Percentiles rank a stretch among this genome's conserved stretches.
Evolutionary conservation across 1,140 invertebrate genomes (phyloP).

Genomic region (Drosophila neocordata): DNA sequence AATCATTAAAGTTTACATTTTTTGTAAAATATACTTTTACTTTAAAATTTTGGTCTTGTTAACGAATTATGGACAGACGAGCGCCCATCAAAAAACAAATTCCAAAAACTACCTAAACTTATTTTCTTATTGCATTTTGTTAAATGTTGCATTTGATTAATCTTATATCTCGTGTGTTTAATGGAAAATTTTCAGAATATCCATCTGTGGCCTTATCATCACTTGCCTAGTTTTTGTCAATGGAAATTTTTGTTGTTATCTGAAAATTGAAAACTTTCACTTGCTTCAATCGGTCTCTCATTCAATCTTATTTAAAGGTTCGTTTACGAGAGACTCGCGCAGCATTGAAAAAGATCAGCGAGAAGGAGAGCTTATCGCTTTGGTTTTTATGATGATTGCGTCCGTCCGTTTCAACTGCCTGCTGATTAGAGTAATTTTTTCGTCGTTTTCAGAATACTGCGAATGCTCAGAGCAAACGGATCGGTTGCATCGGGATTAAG

Average conservation of each 20-base stretch:
- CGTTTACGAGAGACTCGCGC: not conserved
- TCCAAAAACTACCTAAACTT: no score
- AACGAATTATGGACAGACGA: no score
- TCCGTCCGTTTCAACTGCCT: conserved; percentile 13
- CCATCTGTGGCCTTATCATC: conserved; percentile 18
- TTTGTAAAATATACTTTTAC: no score
- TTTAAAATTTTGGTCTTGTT: no score
- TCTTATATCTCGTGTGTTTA: not conserved
- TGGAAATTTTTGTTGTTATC: conserved; percentile 59
- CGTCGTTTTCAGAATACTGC: conserved; percentile 58
- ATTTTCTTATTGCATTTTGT: no score
- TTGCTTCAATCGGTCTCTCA: conserved; percentile 5
- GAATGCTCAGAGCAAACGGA: conserved; percentile 65
- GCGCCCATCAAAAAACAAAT: no score
- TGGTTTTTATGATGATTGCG: conserved; percentile 17
- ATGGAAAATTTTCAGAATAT: conserved; percentile 62
- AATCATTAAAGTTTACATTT: no score
- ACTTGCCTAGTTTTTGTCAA: conserved; percentile 42
- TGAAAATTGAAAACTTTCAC: conserved; percentile 31
- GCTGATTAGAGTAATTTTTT: conserved; percentile 56
- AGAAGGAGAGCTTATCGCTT: conserved; percentile 17
- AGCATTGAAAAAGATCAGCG: conserved; percentile 7
- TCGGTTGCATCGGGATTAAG: conserved; percentile 26
- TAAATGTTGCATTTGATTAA: not conserved
- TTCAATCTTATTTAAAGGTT: conserved; percentile 5